Percentiles rank a stretch among this genome's conserved stretches.
These are phyloP conservation scores for Fregetta grallaria DNA, from an alignment of 2,113 vertebrate species.

Conservation along the genomic window DNA sequence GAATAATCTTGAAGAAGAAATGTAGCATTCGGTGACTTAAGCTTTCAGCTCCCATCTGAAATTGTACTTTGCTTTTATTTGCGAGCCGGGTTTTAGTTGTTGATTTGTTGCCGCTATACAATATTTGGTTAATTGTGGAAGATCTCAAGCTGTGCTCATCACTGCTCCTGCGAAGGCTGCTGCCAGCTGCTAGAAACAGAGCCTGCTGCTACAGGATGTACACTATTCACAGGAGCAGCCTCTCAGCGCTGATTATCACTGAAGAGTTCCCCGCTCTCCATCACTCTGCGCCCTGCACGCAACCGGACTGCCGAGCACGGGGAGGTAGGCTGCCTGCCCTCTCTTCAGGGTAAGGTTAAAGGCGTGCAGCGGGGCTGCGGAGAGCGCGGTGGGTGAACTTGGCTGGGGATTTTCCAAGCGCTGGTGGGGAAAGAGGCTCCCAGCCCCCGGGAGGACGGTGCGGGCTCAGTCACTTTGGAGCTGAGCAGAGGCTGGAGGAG, in stretches of 20 bases:
- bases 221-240: conserved; percentile 63
- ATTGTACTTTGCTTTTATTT: conserved; percentile 67
- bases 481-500: background rate
- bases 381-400: background rate
- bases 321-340: conserved; percentile 56
- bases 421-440: background rate
- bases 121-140: conserved; percentile 75
- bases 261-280: conserved; percentile 47
- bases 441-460: background rate
- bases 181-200: conserved; percentile 69
- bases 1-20: conserved; percentile 73
- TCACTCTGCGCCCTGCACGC: conserved; percentile 19
- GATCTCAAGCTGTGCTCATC: conserved; percentile 80
- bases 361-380: background rate
- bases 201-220: conserved; percentile 70
- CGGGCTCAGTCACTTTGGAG: background rate
- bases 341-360: background rate
- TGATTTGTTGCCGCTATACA: conserved; percentile 65
- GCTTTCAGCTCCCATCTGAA: conserved; percentile 69
- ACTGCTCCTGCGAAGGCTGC: conserved; percentile 61
- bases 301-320: conserved; percentile 13
- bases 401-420: background rate
- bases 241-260: conserved; percentile 51
- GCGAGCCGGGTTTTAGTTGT: conserved; percentile 41
- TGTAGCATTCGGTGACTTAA: conserved; percentile 63